phyloP scores from a whole-genome alignment of 1,140 invertebrate species.

The Medauroidea extradentata region DNA sequence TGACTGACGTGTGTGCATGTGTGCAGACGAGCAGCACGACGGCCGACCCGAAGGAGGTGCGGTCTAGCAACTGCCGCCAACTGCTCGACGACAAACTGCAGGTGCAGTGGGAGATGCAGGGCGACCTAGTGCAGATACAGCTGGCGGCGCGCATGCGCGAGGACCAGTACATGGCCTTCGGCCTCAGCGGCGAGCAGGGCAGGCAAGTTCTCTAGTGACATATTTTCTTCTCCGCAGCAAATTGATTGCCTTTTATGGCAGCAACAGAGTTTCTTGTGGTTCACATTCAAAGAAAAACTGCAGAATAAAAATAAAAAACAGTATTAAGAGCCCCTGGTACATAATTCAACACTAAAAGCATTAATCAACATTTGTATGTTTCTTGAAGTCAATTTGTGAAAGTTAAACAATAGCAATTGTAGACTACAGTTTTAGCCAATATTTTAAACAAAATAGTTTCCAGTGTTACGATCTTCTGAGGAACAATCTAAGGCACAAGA shows the following conservation, averaged over 20 bases:
- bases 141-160: slow-evolving; percentile 70
- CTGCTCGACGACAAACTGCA: slow-evolving; percentile 71
- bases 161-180: slow-evolving; percentile 86
- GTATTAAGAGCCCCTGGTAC: not conserved
- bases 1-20: not conserved
- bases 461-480: too few species aligned
- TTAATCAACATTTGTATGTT: too few species aligned
- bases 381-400: too few species aligned
- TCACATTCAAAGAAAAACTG: not conserved
- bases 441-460: too few species aligned
- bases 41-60: slow-evolving; percentile 44
- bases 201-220: slow-evolving; percentile 32
- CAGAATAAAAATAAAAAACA: not conserved
- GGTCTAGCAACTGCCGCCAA: slow-evolving; percentile 69
- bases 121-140: slow-evolving; percentile 68
- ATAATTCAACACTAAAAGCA: too few species aligned
- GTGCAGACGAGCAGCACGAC: slow-evolving; percentile 68
- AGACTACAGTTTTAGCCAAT: too few species aligned
- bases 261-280: not conserved
- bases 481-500: too few species aligned
- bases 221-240: not conserved
- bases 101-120: slow-evolving; percentile 73
- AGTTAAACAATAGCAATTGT: too few species aligned
- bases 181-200: slow-evolving; percentile 70
- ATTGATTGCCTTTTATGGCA: not conserved